Percentiles rank a stretch among this genome's conserved stretches.
Evolutionary conservation across 2,888 invertebrate species (phyloP).

Genomic region (Epiblema foenella): DNA sequence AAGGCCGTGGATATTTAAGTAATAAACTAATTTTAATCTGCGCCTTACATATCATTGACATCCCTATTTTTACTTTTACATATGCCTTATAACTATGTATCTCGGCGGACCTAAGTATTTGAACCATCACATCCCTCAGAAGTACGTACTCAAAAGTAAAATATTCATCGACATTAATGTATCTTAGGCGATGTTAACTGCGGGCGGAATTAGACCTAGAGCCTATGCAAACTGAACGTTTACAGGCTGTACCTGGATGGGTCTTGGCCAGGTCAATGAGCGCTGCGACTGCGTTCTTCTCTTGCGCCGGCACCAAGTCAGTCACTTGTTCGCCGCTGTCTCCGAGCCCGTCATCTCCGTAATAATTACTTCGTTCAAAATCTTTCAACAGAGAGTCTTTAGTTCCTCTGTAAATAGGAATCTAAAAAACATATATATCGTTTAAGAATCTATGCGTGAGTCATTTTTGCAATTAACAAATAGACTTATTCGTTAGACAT

Average conservation of each 20-base stretch:
- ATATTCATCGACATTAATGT: no score
- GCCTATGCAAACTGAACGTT: neutral
- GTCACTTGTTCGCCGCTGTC: slow-evolving; percentile 80
- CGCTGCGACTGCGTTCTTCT: slow-evolving; percentile 85
- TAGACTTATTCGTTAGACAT: neutral
- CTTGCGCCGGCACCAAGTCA: slow-evolving; percentile 72
- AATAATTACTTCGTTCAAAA: slow-evolving; percentile 67
- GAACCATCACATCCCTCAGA: no score
- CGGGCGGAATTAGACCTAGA: no score
- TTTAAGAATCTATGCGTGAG: no score
- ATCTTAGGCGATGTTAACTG: no score
- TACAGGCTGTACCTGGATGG: slow-evolving; percentile 71
- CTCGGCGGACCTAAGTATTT: no score
- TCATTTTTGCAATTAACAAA: neutral
- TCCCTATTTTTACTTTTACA: no score
- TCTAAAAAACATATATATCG: slow-evolving; percentile 82
- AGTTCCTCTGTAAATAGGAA: slow-evolving; percentile 89
- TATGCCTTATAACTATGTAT: no score
- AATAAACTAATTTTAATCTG: no score
- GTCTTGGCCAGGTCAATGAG: slow-evolving; percentile 85
- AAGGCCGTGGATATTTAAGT: no score
- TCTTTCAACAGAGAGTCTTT: slow-evolving; percentile 75
- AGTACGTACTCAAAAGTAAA: no score
- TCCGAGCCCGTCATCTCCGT: slow-evolving; percentile 90
- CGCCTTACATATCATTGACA: no score